phyloP scores from a whole-genome alignment of 2,113 vertebrate genomes.

The Sylvietta virens region DNA sequence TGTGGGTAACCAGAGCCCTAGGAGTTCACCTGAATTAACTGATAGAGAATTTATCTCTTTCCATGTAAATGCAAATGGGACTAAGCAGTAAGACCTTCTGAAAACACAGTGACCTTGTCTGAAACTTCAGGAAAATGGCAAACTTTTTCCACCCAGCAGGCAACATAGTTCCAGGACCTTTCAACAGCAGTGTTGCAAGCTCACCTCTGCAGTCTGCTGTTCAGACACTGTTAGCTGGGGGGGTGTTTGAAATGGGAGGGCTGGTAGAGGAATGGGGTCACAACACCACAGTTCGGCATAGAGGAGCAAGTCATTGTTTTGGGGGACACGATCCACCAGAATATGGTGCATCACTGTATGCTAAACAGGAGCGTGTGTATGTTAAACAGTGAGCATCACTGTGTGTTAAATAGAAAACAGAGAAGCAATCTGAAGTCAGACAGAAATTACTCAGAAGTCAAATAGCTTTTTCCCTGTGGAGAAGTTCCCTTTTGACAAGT shows the following conservation, averaged over 20 bases:
- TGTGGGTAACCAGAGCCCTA: neutral
- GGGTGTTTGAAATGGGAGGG: neutral
- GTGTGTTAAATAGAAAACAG: neutral
- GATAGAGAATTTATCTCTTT: neutral
- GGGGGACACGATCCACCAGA: neutral
- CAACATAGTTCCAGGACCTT: neutral
- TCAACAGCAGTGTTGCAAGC: neutral
- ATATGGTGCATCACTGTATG: neutral
- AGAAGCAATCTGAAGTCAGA: neutral
- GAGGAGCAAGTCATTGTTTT: neutral
- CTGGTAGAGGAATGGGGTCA: neutral
- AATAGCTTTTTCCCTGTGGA: neutral
- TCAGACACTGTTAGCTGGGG: neutral
- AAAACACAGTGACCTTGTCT: neutral
- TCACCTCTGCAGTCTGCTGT: neutral
- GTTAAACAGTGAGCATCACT: neutral
- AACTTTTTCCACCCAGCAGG: neutral
- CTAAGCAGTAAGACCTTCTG: neutral
- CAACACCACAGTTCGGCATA: neutral
- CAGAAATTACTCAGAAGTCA: neutral
- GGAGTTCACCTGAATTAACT: neutral
- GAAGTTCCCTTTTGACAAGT: neutral
- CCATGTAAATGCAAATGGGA: neutral
- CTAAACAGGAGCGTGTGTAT: neutral
- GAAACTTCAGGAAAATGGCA: neutral